These are phyloP conservation scores for Anoncus sp. DNA, from an alignment of 2,888 invertebrate genomes.

Conservation along the genomic window DNA sequence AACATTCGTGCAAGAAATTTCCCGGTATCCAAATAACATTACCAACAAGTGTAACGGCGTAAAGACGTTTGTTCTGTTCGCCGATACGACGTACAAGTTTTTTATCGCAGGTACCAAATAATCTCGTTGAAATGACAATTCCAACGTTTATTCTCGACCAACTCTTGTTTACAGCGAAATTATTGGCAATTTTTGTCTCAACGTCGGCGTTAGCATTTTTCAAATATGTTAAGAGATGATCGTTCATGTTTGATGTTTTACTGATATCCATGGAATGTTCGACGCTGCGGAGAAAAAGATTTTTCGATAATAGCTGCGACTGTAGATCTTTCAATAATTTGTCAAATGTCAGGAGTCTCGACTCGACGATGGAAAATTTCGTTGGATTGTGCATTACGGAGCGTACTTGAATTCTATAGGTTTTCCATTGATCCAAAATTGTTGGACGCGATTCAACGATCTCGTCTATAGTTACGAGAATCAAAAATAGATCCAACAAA, in stretches of 20 bases:
- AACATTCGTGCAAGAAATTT: conserved; percentile 89
- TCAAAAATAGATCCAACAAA: conserved; percentile 88
- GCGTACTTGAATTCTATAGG: conserved; percentile 90
- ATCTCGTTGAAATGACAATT: conserved; percentile 87
- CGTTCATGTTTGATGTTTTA: conserved; percentile 84
- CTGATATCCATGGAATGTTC: conserved; percentile 83
- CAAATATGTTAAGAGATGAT: conserved; percentile 89
- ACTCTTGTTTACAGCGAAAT: conserved; percentile 84
- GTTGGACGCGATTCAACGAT: conserved; percentile 85
- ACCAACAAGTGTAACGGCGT: conserved; percentile 91
- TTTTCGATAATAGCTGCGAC: conserved; percentile 86
- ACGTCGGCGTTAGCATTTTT: conserved; percentile 87
- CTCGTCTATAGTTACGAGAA: conserved; percentile 88
- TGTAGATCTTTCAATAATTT: conserved; percentile 90
- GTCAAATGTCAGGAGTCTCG: conserved; percentile 88
- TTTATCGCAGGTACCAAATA: conserved; percentile 92
- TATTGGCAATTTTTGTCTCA: conserved; percentile 83
- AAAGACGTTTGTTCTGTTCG: conserved; percentile 92
- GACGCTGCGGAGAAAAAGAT: conserved; percentile 83
- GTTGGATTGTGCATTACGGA: conserved; percentile 87
- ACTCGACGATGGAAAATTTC: conserved; percentile 86
- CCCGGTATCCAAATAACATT: conserved; percentile 94
- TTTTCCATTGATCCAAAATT: conserved; percentile 89
- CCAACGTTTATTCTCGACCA: conserved; percentile 89
- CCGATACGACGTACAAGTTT: conserved; percentile 89